Evolutionary conservation across 2,113 vertebrate species (phyloP), one percentile per base, ranked within the genome.

Genomic region (Trematocara zebra): DNA sequence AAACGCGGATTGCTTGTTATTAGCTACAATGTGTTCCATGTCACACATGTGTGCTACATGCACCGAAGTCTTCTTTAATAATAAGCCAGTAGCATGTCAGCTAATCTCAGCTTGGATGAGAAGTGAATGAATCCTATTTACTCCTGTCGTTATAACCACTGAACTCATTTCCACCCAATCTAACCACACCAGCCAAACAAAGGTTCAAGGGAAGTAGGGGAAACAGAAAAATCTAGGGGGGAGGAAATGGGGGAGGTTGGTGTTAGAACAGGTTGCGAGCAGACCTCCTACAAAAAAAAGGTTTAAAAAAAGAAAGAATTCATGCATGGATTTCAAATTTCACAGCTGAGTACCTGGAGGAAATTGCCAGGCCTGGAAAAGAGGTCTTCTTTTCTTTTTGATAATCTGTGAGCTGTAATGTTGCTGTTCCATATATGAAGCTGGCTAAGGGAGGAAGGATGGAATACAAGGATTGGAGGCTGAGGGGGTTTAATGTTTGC

Each of bases 251-350:
- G 47, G 82, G 78, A 49, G 78, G 47, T 17, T 11, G 51, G 51
- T 80, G 83, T 85, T 67, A 59, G 82, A 81, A 86, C 83, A 90
- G 89, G 87, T 85, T 79, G 86, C 80, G 59, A 88, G 51, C 80
- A 92, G 78, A 84, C n/a, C 33, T 84, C 56, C 14, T 35, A 83
- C 33, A 80, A 78, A 87, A 85, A 81, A 67, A 72, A 57, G 57
- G 37, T 9, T 35, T 5, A 31, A 56, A 87, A 81, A 85, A 82
- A 78, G 81, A 83, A 90, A 91, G 90, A 94, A 93, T 86, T 88
- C 93, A 95, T 92, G 94, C 94, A 96, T 95, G 96, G 86, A 95
- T 97, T 97, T 97, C 95, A 96, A 96, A 97, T 97, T 96, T 96
- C 95, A 96, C 91, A 96, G 94, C 93, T 96, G 94, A 97, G 93